Evolutionary conservation across 2,797 vertebrate genomes (phyloP), one percentile per base, ranked within the genome.

Genomic region (Chelidonichthys spinosus): DNA sequence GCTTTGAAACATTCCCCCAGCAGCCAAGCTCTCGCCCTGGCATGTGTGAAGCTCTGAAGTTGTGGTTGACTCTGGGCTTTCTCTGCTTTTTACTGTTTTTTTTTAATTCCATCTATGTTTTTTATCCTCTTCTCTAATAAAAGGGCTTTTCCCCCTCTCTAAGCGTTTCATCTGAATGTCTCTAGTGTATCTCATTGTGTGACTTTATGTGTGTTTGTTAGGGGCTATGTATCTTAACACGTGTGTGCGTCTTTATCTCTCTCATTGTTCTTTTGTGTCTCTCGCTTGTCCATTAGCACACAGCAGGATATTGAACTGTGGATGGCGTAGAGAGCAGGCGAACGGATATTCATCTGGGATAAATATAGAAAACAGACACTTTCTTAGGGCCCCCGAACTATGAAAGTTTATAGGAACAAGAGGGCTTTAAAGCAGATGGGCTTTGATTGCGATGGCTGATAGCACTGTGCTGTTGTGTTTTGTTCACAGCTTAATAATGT

Each of bases 41-140:
- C 92, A 92, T 90, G 92, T 92, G 93, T 90, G 82, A 90, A 76
- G 82, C 84, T 92, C 89, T 90, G 82, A 91, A 90, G 81, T 79
- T 92, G 90, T 42, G 91, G 90, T 87, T 74, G 62, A 90, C 82
- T 79, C 69, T 56, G 70, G 67, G 35, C 72, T 88, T 84, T 85
- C 81, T 83, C 52, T 78, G 2, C 25, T 47, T 60, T 83, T 73
- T 32, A 44, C 32, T 15, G 2, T 71, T 74, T 69, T 67, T 60
- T 47, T 50, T 7, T 13, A 1, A 25, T n/a, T 10, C 17, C 43
- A 33, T 69, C 25, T 35, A 37, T 50, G 4, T 40, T 66, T 63
- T 46, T 18, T 7, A 11, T 61, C 11, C 17, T 63, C 36, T 79
- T 74, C 74, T 67, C 18, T 69, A 73, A 85, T 81, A 76, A 86